Evolutionary conservation across 2,113 vertebrate species (phyloP).

Genomic region (Cyprinodon tularosa): DNA sequence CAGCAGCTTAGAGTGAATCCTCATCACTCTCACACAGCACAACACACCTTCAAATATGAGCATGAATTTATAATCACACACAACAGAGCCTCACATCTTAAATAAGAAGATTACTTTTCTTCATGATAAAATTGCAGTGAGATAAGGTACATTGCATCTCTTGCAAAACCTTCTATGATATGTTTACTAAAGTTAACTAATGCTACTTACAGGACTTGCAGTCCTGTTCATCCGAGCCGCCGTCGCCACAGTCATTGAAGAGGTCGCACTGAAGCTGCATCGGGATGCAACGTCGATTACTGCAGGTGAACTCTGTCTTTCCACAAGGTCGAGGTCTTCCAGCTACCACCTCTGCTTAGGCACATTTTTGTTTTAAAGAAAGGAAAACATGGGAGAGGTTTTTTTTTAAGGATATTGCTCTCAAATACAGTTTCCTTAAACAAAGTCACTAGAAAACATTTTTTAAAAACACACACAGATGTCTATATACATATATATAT

Average conservation of each 20-base stretch:
- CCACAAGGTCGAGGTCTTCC: conserved; percentile 88
- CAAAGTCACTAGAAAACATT: background rate
- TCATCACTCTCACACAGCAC: conserved; percentile 32
- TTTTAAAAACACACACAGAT: background rate
- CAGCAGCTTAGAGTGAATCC: conserved; percentile 47
- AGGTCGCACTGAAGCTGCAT: conserved; percentile 90
- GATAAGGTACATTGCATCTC: conserved; percentile 46
- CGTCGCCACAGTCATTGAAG: conserved; percentile 94
- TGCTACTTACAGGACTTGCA: conserved; percentile 90
- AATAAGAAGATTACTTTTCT: conserved; percentile 13
- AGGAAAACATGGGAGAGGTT: background rate
- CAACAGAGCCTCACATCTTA: conserved; percentile 51
- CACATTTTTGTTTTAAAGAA: background rate
- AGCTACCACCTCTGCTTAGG: conserved; percentile 80
- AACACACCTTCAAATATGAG: conserved; percentile 40
- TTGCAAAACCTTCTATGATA: conserved; percentile 30
- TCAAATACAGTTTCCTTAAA: no score
- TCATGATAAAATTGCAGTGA: conserved; percentile 17
- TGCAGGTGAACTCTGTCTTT: conserved; percentile 93
- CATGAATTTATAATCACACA: conserved; percentile 68
- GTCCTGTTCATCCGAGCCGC: conserved; percentile 90
- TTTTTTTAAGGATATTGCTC: background rate
- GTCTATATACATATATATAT: no score
- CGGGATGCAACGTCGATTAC: conserved; percentile 87
- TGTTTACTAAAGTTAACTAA: conserved; percentile 7